Percentiles rank a stretch among this genome's conserved stretches.
phyloP scores from a whole-genome alignment of 2,888 invertebrate genomes.

The Protophormia terraenovae region DNA sequence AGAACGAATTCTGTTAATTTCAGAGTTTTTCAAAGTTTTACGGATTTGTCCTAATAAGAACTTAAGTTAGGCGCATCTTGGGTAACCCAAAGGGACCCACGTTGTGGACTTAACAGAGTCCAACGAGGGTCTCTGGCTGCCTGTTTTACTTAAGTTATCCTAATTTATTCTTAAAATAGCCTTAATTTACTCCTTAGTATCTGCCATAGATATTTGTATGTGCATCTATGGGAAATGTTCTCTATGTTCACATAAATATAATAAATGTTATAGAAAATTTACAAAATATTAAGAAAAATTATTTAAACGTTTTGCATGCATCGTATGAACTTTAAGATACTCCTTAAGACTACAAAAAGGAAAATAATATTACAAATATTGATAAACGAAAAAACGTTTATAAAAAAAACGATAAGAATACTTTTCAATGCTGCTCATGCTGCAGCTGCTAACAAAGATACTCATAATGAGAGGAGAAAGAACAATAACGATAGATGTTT shows the following conservation, averaged over 20 bases:
- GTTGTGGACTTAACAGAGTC: too few relatives aligned
- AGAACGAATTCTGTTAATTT: too few relatives aligned
- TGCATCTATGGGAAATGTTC: too few relatives aligned
- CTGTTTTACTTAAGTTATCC: too few relatives aligned
- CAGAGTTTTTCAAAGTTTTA: too few relatives aligned
- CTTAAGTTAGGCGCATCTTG: too few relatives aligned
- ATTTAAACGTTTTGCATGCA: not conserved
- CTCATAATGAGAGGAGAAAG: not conserved
- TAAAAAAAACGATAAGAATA: not conserved
- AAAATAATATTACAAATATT: constrained; percentile 15
- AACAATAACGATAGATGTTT: too few relatives aligned
- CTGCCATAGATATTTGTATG: not conserved
- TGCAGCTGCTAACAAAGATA: too few relatives aligned
- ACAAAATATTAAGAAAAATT: not conserved
- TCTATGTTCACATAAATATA: not conserved
- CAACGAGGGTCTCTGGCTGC: too few relatives aligned
- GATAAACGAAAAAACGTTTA: not conserved
- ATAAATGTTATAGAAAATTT: constrained; percentile 9
- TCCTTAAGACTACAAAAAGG: not conserved
- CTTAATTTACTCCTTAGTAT: not conserved
- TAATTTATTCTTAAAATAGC: too few relatives aligned
- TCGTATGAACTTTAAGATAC: not conserved
- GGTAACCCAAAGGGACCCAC: too few relatives aligned
- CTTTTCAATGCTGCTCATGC: not conserved
- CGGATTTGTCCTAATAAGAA: too few relatives aligned